phyloP scores from a whole-genome alignment of 1,140 invertebrate genomes.

The Galendromus occidentalis region DNA sequence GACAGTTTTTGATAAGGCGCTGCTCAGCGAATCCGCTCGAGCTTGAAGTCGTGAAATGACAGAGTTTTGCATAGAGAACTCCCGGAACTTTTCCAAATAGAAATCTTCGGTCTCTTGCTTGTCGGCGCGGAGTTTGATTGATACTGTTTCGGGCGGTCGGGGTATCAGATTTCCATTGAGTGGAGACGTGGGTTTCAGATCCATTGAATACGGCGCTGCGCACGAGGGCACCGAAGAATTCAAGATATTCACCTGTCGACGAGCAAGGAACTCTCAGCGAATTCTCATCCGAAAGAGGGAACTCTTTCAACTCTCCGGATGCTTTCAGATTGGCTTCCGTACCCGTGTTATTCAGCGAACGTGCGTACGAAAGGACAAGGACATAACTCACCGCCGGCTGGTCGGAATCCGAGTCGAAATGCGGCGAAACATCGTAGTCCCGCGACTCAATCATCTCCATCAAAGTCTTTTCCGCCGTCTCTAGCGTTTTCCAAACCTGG shows the following conservation, averaged over 20 bases:
- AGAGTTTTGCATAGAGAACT: slow-evolving; percentile 70
- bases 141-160: slow-evolving; percentile 34
- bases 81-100: slow-evolving; percentile 77
- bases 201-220: not conserved
- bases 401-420: slow-evolving; percentile 29
- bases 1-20: slow-evolving; percentile 33
- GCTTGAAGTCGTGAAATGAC: slow-evolving; percentile 70
- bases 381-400: not conserved
- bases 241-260: not conserved
- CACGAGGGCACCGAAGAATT: not conserved
- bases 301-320: not conserved
- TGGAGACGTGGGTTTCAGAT: not conserved
- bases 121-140: slow-evolving; percentile 48
- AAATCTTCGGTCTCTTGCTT: slow-evolving; percentile 68
- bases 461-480: slow-evolving; percentile 71
- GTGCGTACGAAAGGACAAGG: not conserved
- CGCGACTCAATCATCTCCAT: slow-evolving; percentile 60
- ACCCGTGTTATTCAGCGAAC: not conserved
- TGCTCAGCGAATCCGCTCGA: slow-evolving; percentile 59
- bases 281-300: not conserved
- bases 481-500: slow-evolving; percentile 62
- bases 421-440: slow-evolving; percentile 48
- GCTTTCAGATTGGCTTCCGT: not conserved
- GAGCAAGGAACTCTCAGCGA: not conserved
- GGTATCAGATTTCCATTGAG: slow-evolving; percentile 14